Percentiles rank a stretch among this genome's conserved stretches.
phyloP scores from a whole-genome alignment of 2,797 vertebrate genomes.

The Propithecus perrieri region DNA sequence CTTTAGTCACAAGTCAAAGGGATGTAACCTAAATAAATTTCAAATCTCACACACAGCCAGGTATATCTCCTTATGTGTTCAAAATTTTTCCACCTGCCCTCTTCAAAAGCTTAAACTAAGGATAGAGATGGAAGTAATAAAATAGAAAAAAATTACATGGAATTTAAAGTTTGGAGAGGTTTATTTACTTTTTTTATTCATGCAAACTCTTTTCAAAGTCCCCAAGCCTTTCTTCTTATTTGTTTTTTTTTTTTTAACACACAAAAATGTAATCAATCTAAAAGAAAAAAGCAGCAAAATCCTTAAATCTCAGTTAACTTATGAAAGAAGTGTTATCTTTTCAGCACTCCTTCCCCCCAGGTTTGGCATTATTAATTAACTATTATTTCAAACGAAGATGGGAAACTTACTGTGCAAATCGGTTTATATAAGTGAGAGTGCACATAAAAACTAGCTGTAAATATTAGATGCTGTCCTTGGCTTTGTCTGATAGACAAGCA shows the following conservation, averaged over 20 bases:
- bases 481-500: neutral
- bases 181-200: neutral
- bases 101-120: slow-evolving; percentile 29
- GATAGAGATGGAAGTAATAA: neutral
- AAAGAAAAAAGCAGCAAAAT: neutral
- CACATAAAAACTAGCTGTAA: neutral
- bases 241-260: neutral
- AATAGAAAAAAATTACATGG: neutral
- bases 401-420: neutral
- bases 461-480: neutral
- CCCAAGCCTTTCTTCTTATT: neutral
- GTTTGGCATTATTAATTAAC: neutral
- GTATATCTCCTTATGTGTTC: neutral
- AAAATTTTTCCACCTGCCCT: neutral
- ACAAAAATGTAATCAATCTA: neutral
- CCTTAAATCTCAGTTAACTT: neutral
- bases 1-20: slow-evolving; percentile 19
- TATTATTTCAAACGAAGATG: neutral
- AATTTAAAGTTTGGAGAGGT: neutral
- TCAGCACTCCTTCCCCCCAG: no score
- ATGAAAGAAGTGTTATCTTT: neutral
- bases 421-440: neutral
- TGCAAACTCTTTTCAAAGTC: neutral
- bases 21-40: neutral
- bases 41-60: neutral